Evolutionary conservation across 2,797 vertebrate species (phyloP), one percentile per base, ranked within the genome.

Genomic region (Sebastes matsubarae): DNA sequence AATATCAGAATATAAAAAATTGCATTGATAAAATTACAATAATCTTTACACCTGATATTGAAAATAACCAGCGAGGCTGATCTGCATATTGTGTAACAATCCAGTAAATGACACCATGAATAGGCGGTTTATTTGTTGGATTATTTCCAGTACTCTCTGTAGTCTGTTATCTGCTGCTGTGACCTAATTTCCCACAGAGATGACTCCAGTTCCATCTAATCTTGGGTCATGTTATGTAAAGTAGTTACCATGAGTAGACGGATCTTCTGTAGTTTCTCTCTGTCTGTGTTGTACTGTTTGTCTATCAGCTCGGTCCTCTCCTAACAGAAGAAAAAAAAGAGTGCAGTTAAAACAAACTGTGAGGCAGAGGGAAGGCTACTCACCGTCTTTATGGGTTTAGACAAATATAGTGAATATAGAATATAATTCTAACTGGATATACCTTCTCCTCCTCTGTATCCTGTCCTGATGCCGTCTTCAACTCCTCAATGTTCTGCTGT

Each of bases 201-300:
- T 34, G 4, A 4, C 9, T 72, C 4, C 34, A 59, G 12, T 5
- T 34, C 20, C 36, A 73, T 79, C 77, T 86, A 24, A 87, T 81
- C 18, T 29, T 9, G 2, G 32, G 24, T 42, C 22, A 3, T 63
- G 57, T 32, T 24, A 14, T 55, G 60, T 71, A 38, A 32, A 50
- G 30, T 14, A 6, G 36, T 97, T 88, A 99, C 98, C 97, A 99
- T 94, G n/a, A 99, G 93, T 77, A 99, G 94, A 1, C 98, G 96
- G 79, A 99, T 98, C 95, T 97, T 99, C 84, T 98, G 97, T 6
- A 99, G 96, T 68, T 99, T 99, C 25, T 98, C 98, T 87, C 95
- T 93, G 88, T 99, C 98, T 16, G 93, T 87, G 85, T 93, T 94
- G 93, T 98, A 96, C 81, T 98, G 97, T 84, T 96, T 95, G 74